phyloP scores from a whole-genome alignment of 2,797 vertebrate species.

The Leucoraja ocellata region DNA sequence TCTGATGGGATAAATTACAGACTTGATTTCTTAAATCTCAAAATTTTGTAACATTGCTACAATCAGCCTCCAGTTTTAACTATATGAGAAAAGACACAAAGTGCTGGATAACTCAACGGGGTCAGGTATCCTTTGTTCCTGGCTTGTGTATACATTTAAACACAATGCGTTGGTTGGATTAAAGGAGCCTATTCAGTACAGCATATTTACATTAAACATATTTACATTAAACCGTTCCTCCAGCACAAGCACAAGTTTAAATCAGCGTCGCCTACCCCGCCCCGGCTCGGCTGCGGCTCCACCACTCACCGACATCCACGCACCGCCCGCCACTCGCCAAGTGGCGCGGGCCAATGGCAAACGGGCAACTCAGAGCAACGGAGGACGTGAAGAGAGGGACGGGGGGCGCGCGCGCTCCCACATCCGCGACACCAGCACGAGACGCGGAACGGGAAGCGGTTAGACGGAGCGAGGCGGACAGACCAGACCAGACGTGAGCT shows the following conservation, averaged over 20 bases:
- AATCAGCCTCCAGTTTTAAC: background rate
- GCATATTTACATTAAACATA: too few species aligned
- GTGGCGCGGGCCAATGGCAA: conserved; percentile 77
- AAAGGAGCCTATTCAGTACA: too few species aligned
- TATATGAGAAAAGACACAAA: background rate
- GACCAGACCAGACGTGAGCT: too few species aligned
- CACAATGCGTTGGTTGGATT: too few species aligned
- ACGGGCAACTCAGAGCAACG: conserved; percentile 74
- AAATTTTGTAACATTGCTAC: too few species aligned
- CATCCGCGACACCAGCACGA: too few species aligned
- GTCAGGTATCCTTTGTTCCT: too few species aligned
- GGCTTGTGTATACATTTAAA: too few species aligned
- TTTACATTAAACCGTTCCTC: background rate
- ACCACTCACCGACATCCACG: background rate
- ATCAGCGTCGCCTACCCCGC: background rate
- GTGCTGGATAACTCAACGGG: too few species aligned
- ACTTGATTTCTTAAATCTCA: too few species aligned
- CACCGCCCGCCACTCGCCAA: conserved; percentile 49
- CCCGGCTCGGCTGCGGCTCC: background rate
- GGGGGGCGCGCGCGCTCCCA: too few species aligned
- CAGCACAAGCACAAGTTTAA: background rate
- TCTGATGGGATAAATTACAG: too few species aligned
- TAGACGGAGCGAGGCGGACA: background rate
- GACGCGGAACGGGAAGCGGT: background rate
- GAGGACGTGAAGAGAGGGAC: rapidly evolving